Base-by-base conservation (phyloP, 1,140 invertebrate genomes). In the Calosoma granatense region DNA sequence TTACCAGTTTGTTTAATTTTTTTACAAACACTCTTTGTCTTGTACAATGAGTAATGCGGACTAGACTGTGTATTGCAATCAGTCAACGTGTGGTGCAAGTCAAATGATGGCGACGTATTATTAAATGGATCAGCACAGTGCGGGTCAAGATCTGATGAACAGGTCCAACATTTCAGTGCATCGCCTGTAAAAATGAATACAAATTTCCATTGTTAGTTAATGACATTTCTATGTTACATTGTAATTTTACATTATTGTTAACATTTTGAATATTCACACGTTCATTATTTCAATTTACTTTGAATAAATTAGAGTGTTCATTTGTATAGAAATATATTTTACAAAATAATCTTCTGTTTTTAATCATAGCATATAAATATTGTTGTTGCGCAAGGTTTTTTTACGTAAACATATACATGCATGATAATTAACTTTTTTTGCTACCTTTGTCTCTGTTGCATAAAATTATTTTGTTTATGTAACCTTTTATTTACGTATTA, bases 101-200 rank as follows among this genome's bases (percentile, higher is more conserved):
- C 56, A 57, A 36, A 53, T 51, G 59, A 72, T 75, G 14, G 67
- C 68, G 19, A 70, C 70, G 1, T 70, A 71, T 36, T 80, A 62
- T 85, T 80, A 76, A 87, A 86, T 9, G 85, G 84, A 65, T 90
- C 86, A 1, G 77, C 77, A 68, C 87, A 90, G 58, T 78, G 72
- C 0, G 78, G 75, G 64, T 86, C 86, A 51, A 77, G 67, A 57
- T 85, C 78, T 1, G 84, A 86, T 0, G 82, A 79, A 63, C 87
- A 90, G 1, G 79, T 77, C 86, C 86, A 90, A 66, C 87, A 89
- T 64, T 78, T 78, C 12, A 89, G 74, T 19, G 78, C 72, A 41
- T 71, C 70, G 61, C 77, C 84, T 85, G 71, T 20, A 75, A 77
- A 59, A 26, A 26, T 60, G 64, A 60, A 66, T n/a, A n/a, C n/a